A percentile compares a stretch with the other conserved stretches of the same genome.
Evolutionary conservation across 2,113 vertebrate species (phyloP).

Genomic region (Empidonax traillii): DNA sequence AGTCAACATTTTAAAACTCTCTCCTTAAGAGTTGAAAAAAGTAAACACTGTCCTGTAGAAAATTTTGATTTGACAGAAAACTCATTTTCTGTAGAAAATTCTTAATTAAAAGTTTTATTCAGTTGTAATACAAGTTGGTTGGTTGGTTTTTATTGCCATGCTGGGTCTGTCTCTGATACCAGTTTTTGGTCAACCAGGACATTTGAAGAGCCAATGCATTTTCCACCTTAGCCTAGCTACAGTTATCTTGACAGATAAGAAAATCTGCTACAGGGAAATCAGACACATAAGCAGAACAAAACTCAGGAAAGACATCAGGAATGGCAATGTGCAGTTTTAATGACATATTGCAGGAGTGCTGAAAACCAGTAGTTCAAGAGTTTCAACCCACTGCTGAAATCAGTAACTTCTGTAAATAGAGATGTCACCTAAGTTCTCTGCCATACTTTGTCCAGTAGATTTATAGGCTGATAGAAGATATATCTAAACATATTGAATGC

Average conservation of each 20-base stretch:
- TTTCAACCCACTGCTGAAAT: neutral
- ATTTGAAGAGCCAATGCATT: neutral
- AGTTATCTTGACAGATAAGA: slow-evolving; percentile 1
- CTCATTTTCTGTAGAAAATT: neutral
- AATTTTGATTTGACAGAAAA: neutral
- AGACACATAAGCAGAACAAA: neutral
- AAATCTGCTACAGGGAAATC: neutral
- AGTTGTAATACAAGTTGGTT: neutral
- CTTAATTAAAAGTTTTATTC: neutral
- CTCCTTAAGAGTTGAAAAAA: neutral
- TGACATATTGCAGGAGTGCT: neutral
- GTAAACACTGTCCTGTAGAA: neutral
- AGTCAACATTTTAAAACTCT: neutral
- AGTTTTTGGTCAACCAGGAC: neutral
- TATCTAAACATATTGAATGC: neutral
- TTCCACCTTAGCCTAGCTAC: neutral
- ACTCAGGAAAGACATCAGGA: neutral
- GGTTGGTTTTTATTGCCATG: accelerated
- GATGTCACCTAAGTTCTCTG: neutral
- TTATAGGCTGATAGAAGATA: neutral
- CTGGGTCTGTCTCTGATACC: neutral
- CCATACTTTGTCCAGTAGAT: neutral
- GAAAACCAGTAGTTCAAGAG: neutral
- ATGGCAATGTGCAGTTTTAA: neutral
- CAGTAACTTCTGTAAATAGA: neutral